Evolutionary conservation across 1,140 invertebrate genomes (phyloP), one percentile per base, ranked within the genome.

Genomic region (Cyrtorhinus lividipennis): DNA sequence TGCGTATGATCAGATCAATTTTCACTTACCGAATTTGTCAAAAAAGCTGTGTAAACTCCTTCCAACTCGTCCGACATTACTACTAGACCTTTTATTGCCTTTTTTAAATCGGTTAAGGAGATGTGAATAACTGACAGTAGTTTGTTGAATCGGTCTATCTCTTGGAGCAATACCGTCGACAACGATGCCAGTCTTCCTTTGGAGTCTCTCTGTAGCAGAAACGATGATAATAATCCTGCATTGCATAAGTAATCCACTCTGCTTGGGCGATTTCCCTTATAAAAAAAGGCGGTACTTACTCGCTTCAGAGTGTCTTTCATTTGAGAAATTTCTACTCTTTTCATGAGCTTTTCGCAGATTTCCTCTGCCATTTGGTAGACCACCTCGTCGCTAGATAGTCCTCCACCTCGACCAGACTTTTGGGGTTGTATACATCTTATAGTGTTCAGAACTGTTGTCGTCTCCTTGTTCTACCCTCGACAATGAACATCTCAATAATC

Each of bases 11-110:
- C n/a, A n/a, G n/a, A n/a, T n/a, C n/a, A n/a, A n/a, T n/a, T n/a
- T n/a, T n/a, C n/a, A 68, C 45, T 65, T 69, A 84, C 81, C 63
- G 83, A 78, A 73, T 91, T 92, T 67, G 85, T 85, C 0, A 88
- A 72, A 66, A 92, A 83, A 0, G 88, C 75, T 48, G 77, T 81
- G 69, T 87, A 91, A 1, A 92, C 83, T 67, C 80, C 81, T 74
- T 94, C 90, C 63, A 92, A 76, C 45, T 82, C 80, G 64, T 92
- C 88, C 27, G 87, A 91, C 90, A 94, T 93, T 1, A 92, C 87
- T 15, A 92, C 83, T 53, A 92, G 79, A 44, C 90, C 90, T 76
- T 78, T 79, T 46, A 93, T 92, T 1, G 89, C 90, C 73, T 88
- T 89, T 72, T 89, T 79, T 44, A 93, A 73, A 68, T 88, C 83